Evolutionary conservation across 2,888 invertebrate species (phyloP), one percentile per base, ranked within the genome.

Genomic region (Campaea margaritaria): DNA sequence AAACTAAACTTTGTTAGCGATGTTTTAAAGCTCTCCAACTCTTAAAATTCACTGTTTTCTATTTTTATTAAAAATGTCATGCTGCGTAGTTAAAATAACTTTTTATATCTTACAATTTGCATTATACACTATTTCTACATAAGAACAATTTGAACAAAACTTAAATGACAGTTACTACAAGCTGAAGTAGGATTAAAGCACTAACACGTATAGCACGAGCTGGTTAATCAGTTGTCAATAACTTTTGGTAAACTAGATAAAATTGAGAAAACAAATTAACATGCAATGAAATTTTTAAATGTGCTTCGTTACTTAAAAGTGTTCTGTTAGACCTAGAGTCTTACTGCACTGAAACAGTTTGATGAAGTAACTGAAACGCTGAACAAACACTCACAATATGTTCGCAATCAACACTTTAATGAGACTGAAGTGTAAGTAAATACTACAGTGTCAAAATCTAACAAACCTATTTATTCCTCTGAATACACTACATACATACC

Each of bases 331-430:
- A 60, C 31, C 42, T 58, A 52, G 45, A 52, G 47, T 66, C 58
- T 74, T 76, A 82, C 81, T 81, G 82, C 80, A 82, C 81, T 80
- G 81, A 81, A 79, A 66, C 36, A 15, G 44, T 10, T 74, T 61
- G 60, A 48, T 51, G 31, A 38, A 34, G 5, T 15, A n/a, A 8
- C 13, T 16, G n/a, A 3, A n/a, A 36, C n/a, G 10, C 36, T 2
- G 1, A n/a, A 12, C 12, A 10, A 12, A n/a, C 12, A 12, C 12
- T 12, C 2, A 0, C 11, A 47, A 56, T 28, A 21, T 28, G 41
- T 39, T 15, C 53, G 16, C 43, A 31, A 39, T 16, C 21, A 15
- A 41, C 9, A 42, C 16, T 21, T 44, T 44, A 28, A 44, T 13
- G 27, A 27, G 1, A 28, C 38, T 38, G 1, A 42, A 4, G 12